A percentile compares a stretch with the other conserved stretches of the same genome.
These are phyloP conservation scores for Dryobota labecula DNA, from an alignment of 2,888 invertebrate species.

Conservation along the genomic window DNA sequence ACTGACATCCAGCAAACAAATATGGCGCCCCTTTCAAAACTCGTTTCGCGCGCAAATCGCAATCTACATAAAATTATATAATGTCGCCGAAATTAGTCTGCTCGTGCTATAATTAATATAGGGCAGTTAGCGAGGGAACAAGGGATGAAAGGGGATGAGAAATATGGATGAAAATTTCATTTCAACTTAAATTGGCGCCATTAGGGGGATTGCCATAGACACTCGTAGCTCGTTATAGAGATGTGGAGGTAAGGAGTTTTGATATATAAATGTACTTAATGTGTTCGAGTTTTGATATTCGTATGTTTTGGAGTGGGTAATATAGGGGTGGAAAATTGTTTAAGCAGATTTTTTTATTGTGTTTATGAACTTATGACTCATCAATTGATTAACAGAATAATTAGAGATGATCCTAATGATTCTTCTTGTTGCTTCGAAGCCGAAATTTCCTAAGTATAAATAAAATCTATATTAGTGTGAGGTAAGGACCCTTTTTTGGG, in stretches of 20 bases:
- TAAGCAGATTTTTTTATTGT: background rate
- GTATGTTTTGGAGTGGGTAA: slow-evolving; percentile 12
- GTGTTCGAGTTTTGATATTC: slow-evolving; percentile 38
- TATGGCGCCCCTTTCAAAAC: slow-evolving; percentile 54
- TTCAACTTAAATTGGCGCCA: slow-evolving; percentile 66
- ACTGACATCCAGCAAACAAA: slow-evolving; percentile 32
- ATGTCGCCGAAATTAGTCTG: slow-evolving; percentile 75
- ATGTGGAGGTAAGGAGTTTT: slow-evolving; percentile 56
- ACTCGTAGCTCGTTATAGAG: slow-evolving; percentile 63
- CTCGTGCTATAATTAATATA: slow-evolving; percentile 68
- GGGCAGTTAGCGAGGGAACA: slow-evolving; percentile 58
- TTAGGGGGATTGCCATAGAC: slow-evolving; percentile 65
- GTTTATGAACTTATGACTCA: background rate
- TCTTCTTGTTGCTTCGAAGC: background rate
- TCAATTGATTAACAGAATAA: background rate
- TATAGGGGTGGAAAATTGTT: background rate
- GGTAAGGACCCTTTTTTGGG: background rate
- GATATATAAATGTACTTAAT: slow-evolving; percentile 50
- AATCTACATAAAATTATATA: slow-evolving; percentile 76
- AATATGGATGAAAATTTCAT: slow-evolving; percentile 70
- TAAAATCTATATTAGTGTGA: background rate
- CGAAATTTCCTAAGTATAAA: background rate
- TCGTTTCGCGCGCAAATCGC: slow-evolving; percentile 73
- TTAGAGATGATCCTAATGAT: background rate
- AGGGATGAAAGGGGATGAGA: slow-evolving; percentile 47